These are phyloP conservation scores for Tragulus kanchil DNA, from an alignment of 2,113 vertebrate species.

Conservation along the genomic window DNA sequence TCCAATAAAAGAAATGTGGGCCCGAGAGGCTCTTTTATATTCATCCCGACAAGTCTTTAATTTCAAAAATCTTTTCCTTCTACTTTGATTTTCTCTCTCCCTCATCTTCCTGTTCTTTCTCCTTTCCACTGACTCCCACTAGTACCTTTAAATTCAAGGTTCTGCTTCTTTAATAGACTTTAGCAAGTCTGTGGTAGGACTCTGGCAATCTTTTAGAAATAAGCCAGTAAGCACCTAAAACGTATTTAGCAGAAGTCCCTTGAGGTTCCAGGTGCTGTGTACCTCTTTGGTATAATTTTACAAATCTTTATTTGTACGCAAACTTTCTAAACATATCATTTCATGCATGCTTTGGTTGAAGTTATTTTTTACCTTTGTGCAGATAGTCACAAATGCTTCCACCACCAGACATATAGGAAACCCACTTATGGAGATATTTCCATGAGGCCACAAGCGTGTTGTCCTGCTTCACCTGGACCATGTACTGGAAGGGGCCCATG, in stretches of 20 bases:
- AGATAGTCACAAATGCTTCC: constrained; percentile 92
- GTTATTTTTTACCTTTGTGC: constrained; percentile 91
- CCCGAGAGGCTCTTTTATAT: neutral
- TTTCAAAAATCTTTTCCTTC: neutral
- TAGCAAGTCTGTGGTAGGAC: neutral
- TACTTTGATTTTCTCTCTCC: neutral
- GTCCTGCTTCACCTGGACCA: constrained; percentile 85
- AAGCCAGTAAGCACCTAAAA: constrained; percentile 13
- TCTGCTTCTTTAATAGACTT: constrained; percentile 11
- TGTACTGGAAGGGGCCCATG: constrained; percentile 89
- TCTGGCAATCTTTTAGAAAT: neutral
- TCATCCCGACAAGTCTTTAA: neutral
- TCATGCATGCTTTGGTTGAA: neutral
- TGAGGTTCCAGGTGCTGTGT: neutral
- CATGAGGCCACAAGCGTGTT: constrained; percentile 89
- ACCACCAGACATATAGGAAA: constrained; percentile 88
- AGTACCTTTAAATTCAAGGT: neutral
- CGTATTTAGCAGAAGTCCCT: neutral
- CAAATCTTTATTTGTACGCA: neutral
- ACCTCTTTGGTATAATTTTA: neutral
- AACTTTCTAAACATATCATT: neutral
- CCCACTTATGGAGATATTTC: constrained; percentile 89
- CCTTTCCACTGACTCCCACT: neutral
- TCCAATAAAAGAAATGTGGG: neutral
- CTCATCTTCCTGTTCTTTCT: neutral